A percentile compares a stretch with the other conserved stretches of the same genome.
These are phyloP conservation scores for Trichoplax adhaerens DNA, from an alignment of 37 sponge, comb jelly and placozoan genomes.

Conservation along the genomic window DNA sequence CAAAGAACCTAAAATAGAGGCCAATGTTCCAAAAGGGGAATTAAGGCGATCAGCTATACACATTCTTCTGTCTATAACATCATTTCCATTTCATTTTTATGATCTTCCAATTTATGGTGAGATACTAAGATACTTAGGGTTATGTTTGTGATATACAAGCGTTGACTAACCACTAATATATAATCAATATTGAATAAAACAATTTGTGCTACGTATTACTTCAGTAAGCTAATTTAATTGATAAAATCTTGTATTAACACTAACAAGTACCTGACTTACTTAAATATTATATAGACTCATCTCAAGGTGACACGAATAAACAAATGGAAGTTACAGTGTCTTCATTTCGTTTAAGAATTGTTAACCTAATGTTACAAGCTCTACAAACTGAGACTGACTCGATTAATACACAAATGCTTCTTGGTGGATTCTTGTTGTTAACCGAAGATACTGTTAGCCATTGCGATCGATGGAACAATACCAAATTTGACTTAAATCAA, in stretches of 20 bases:
- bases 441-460: background rate
- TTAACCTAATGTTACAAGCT: constrained; percentile 33
- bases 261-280: no score
- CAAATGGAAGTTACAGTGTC: constrained; percentile 8
- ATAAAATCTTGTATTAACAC: no score
- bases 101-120: constrained; percentile 41
- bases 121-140: background rate
- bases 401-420: constrained; percentile 44
- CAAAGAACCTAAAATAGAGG: constrained; percentile 13
- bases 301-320: no score
- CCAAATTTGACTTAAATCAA: no score
- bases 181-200: no score
- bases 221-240: no score
- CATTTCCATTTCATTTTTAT: constrained; percentile 69
- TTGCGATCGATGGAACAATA: no score
- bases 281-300: no score
- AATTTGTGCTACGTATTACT: no score
- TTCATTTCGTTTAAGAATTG: constrained; percentile 24
- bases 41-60: constrained; percentile 36
- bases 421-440: constrained; percentile 25
- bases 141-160: no score
- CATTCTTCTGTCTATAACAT: constrained; percentile 47
- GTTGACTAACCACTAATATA: no score
- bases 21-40: constrained; percentile 6
- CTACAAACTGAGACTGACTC: constrained; percentile 34